Evolutionary conservation across 2,888 invertebrate species (phyloP).

Genomic region (Phoenoteleia sp.): DNA sequence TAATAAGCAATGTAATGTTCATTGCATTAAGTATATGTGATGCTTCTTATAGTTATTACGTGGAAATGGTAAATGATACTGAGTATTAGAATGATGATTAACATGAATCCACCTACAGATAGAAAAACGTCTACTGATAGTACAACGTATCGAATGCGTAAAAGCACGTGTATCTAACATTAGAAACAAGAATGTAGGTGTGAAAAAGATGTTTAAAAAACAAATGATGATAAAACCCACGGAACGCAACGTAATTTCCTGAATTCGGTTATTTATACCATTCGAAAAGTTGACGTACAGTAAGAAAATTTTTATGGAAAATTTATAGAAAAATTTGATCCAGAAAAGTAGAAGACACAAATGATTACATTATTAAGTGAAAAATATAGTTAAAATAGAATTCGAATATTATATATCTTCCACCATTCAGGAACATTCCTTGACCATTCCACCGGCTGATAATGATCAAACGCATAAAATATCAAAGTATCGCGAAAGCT

Average conservation of each 20-base stretch:
- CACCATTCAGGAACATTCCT: not conserved
- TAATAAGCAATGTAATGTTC: conserved; percentile 54
- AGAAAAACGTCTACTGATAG: conserved; percentile 64
- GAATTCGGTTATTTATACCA: not conserved
- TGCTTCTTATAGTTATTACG: no score
- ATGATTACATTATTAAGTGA: not conserved
- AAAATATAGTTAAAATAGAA: not conserved
- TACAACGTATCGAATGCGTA: conserved; percentile 68
- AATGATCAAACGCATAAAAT: not conserved
- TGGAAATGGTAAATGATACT: not conserved
- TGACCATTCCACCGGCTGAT: not conserved
- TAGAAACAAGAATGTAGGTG: conserved; percentile 45
- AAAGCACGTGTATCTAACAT: conserved; percentile 67
- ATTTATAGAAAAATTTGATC: not conserved
- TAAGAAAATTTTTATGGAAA: not conserved
- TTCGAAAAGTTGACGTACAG: not conserved
- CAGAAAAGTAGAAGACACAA: not conserved
- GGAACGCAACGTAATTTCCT: not conserved
- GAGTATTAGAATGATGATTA: conserved; percentile 52
- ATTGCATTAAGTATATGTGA: conserved; percentile 8
- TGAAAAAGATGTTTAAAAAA: conserved; percentile 24
- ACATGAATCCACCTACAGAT: conserved; percentile 48
- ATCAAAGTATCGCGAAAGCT: not conserved
- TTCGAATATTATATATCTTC: not conserved
- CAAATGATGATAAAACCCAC: conserved; percentile 45